Conservation (phyloP, 2,888 invertebrate species). For the Carterocephalus palaemon region DNA sequence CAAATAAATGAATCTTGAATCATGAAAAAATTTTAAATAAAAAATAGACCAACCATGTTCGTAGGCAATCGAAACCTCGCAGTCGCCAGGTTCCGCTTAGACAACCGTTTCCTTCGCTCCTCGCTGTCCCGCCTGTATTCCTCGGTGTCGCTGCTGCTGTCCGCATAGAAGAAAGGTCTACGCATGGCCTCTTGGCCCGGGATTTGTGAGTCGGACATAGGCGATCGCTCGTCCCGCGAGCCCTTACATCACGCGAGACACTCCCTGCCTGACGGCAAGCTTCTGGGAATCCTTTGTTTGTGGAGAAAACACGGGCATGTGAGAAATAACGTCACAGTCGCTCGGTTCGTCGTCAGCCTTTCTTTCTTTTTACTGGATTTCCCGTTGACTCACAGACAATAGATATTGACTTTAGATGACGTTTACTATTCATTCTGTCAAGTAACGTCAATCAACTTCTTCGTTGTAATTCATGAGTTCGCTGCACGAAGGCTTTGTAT, state of each 20-base stretch:
- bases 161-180: constrained; percentile 73
- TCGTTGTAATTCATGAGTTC: too few species aligned
- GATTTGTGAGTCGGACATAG: constrained; percentile 66
- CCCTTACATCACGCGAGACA: constrained; percentile 65
- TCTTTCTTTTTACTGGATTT: too few species aligned
- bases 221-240: constrained; percentile 56
- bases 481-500: too few species aligned
- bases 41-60: too few species aligned
- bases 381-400: too few species aligned
- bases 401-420: too few species aligned
- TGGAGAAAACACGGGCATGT: not conserved
- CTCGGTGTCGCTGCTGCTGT: constrained; percentile 92
- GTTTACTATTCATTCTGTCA: too few species aligned
- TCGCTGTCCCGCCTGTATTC: constrained; percentile 84
- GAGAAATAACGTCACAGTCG: not conserved
- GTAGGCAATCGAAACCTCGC: constrained; percentile 49
- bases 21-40: too few species aligned
- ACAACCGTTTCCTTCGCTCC: constrained; percentile 81
- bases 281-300: not conserved
- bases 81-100: constrained; percentile 61
- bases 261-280: constrained; percentile 31
- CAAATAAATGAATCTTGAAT: too few species aligned
- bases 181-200: constrained; percentile 62
- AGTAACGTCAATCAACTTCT: too few species aligned
- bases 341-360: too few species aligned